Conservation (phyloP, 2,797 vertebrate genomes). For the Parauchenoglanis ngamensis region DNA sequence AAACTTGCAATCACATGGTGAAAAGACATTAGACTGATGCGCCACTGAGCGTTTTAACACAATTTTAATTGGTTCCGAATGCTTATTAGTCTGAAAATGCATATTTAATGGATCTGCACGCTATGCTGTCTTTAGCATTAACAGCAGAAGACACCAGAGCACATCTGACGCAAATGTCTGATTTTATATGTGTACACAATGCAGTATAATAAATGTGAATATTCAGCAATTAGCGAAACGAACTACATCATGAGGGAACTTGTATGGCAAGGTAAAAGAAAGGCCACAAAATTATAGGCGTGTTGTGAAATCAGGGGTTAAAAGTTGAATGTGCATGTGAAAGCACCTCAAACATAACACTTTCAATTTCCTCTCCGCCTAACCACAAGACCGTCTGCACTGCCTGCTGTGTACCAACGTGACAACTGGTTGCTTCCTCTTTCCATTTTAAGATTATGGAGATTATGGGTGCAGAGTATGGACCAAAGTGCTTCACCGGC, state of each 20-base stretch:
- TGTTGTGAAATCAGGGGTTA: conserved; percentile 39
- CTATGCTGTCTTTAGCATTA: background rate
- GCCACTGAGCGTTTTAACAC: background rate
- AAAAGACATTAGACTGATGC: background rate
- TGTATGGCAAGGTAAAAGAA: background rate
- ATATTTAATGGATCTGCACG: background rate
- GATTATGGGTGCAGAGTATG: background rate
- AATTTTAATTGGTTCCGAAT: background rate
- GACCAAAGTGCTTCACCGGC: background rate
- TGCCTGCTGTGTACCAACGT: conserved; percentile 45
- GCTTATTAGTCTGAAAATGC: background rate
- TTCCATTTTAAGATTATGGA: conserved; percentile 31
- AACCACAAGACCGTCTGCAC: conserved; percentile 45
- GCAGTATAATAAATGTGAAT: background rate
- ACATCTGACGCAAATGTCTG: background rate
- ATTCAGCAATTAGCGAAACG: background rate
- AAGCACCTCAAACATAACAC: conserved; percentile 38
- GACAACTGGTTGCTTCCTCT: conserved; percentile 46
- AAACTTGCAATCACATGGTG: background rate
- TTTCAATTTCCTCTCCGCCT: conserved; percentile 55
- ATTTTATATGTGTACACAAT: background rate
- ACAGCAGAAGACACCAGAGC: background rate
- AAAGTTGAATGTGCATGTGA: conserved; percentile 47
- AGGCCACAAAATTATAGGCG: background rate
- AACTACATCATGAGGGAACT: background rate